These are phyloP conservation scores for Ibycter americanus DNA, from an alignment of 2,797 vertebrate genomes.

Conservation along the genomic window DNA sequence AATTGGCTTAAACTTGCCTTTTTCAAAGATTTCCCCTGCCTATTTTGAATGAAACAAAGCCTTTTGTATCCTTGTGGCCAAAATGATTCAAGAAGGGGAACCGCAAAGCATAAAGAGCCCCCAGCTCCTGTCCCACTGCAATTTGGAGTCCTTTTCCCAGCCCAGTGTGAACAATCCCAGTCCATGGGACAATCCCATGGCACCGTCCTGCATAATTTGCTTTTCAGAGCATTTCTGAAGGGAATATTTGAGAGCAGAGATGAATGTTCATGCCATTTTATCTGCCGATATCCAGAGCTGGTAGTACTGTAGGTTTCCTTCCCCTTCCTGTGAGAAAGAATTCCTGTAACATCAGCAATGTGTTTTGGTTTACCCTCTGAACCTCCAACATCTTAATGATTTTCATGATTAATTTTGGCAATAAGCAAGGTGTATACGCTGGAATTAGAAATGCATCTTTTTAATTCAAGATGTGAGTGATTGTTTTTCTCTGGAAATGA, in stretches of 20 bases:
- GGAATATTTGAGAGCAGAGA: background rate
- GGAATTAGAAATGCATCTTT: background rate
- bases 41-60: conserved; percentile 4
- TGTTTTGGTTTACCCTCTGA: background rate
- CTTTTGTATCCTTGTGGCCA: background rate
- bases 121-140: background rate
- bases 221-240: background rate
- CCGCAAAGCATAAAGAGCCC: background rate
- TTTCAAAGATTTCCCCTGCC: background rate
- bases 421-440: background rate
- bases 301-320: background rate
- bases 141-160: background rate
- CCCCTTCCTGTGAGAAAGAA: background rate
- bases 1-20: background rate
- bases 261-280: background rate
- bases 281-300: background rate
- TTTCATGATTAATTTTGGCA: background rate
- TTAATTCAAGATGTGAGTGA: background rate
- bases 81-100: background rate
- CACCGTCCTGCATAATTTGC: background rate
- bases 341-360: background rate
- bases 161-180: background rate
- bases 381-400: background rate
- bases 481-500: background rate
- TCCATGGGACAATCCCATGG: background rate